Conservation (phyloP, 37 sponge, comb jelly and placozoan genomes). For the Tethya wilhelma region DNA sequence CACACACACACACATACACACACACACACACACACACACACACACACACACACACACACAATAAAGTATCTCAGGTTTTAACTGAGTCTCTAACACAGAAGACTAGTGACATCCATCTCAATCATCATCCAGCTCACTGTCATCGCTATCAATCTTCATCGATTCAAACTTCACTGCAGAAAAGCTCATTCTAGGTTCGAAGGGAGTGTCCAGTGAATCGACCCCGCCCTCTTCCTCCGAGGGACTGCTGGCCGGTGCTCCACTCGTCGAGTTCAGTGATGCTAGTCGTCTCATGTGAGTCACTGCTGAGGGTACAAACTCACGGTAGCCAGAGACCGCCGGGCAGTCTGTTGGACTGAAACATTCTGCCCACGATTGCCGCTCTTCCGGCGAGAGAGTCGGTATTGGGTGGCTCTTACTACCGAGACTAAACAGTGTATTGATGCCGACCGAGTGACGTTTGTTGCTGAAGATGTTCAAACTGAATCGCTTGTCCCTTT, state of each 20-base stretch:
- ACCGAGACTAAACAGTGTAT: background rate
- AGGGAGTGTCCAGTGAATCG: background rate
- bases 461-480: background rate
- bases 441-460: background rate
- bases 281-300: conserved; percentile 35
- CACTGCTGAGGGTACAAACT: conserved; percentile 34
- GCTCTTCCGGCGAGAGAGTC: background rate
- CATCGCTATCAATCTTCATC: conserved; percentile 53
- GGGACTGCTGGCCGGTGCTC: background rate
- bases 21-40: conserved; percentile 27
- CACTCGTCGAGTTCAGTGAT: background rate
- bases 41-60: conserved; percentile 20
- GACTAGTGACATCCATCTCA: no score
- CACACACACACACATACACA: conserved; percentile 18
- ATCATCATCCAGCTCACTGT: conserved; percentile 60
- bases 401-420: background rate
- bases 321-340: background rate
- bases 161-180: conserved; percentile 2
- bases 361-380: conserved; percentile 7
- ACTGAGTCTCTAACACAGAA: no score
- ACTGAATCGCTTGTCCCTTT: background rate
- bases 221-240: background rate
- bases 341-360: background rate
- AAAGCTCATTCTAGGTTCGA: conserved; percentile 1
- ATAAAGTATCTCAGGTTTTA: no score